Evolutionary conservation across 2,113 vertebrate genomes (phyloP).

Genomic region (Gambusia affinis): DNA sequence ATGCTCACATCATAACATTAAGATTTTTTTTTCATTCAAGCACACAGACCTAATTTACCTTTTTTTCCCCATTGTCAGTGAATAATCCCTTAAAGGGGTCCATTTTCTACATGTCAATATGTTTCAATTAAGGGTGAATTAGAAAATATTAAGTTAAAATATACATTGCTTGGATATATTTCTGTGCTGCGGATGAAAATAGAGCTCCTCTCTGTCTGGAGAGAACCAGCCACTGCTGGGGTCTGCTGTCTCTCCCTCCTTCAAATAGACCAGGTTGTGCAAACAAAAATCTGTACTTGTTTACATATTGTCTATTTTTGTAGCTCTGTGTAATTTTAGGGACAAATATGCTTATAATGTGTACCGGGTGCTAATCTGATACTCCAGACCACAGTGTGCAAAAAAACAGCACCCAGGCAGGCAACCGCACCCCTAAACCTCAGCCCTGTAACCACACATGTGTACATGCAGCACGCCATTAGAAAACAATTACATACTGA

Average conservation of each 20-base stretch:
- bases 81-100: not conserved
- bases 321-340: conserved; percentile 62
- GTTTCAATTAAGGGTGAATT: too few relatives aligned
- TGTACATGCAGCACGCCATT: conserved; percentile 8
- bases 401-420: conserved; percentile 9
- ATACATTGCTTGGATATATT: conserved; percentile 8
- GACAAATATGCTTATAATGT: conserved; percentile 67
- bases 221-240: conserved; percentile 37
- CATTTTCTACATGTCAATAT: not conserved
- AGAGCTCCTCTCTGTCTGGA: conserved; percentile 42
- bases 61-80: not conserved
- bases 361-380: conserved; percentile 57
- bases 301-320: conserved; percentile 72
- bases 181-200: conserved; percentile 26
- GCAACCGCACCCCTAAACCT: conserved; percentile 12
- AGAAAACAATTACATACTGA: conserved; percentile 17
- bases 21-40: not conserved
- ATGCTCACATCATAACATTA: not conserved
- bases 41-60: too few relatives aligned
- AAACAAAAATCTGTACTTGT: conserved; percentile 64
- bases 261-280: conserved; percentile 66
- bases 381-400: conserved; percentile 30
- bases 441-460: conserved; percentile 8
- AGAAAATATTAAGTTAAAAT: not conserved
- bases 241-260: conserved; percentile 40